Evolutionary conservation across 2,888 invertebrate genomes (phyloP), one percentile per base, ranked within the genome.

Genomic region (Hylaea fasciaria): DNA sequence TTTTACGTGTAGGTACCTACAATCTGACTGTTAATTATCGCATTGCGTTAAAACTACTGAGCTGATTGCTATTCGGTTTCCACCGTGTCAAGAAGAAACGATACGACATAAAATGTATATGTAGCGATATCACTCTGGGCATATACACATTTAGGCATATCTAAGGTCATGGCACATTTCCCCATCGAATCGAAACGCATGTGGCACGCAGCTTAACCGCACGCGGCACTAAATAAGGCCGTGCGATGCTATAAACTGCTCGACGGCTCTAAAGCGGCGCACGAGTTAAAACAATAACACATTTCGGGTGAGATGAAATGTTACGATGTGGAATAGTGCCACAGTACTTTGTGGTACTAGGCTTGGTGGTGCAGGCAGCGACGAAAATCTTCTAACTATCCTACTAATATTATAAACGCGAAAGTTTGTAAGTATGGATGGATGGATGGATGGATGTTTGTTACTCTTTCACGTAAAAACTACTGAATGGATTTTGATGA

Each of bases 271-370:
- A 83, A 84, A 81, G 69, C 75, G 69, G 75, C 75, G 71, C 77
- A 73, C 77, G 74, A 80, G 79, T 82, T 85, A 82, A 89, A 87
- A 89, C 87, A 88, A 89, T 88, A 87, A 86, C 85, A 45, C 50
- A 48, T 56, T 86, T 86, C 77, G 74, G 71, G 62, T 48, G 65
- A 77, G 80, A 87, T 83, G 80, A 74, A 81, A 77, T 78, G 77
- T 49, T 68, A 73, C 65, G 76, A 82, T 80, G 76, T 65, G 32
- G 32, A 32, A 66, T 49, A 47, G 32, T 12, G n/a, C 47, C 3
- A 3, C 32, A 8, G n/a, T 12, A 14, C 32, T 29, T 29, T 32
- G 29, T 32, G 17, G 32, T 43, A 39, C 12, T 22, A 22, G n/a
- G 37, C 37, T 7, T 32, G 32, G 32, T 32, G 9, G 5, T 32